These are phyloP conservation scores for Tiaroga cobitis DNA, from an alignment of 2,797 vertebrate genomes.

Conservation along the genomic window DNA sequence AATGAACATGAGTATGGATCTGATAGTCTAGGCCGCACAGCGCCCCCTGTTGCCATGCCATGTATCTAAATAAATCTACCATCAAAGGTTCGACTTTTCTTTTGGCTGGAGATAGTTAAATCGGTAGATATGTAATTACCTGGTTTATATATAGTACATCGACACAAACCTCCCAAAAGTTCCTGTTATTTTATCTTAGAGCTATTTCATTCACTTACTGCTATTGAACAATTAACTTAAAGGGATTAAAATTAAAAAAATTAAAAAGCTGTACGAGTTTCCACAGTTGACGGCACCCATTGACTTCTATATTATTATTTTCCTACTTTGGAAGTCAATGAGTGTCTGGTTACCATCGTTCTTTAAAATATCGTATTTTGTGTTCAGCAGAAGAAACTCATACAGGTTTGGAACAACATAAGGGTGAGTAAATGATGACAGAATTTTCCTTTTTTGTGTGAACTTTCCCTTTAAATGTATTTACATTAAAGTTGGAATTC, in stretches of 20 bases:
- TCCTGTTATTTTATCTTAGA: neutral
- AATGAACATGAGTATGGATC: neutral
- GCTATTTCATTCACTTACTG: neutral
- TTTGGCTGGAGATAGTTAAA: neutral
- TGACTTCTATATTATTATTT: too few species aligned
- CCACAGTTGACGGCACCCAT: too few species aligned
- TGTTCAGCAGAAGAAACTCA: too few species aligned
- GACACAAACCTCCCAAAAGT: neutral
- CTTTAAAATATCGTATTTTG: too few species aligned
- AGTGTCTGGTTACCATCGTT: too few species aligned
- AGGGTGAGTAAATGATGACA: too few species aligned
- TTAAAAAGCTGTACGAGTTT: too few species aligned
- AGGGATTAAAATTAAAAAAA: too few species aligned
- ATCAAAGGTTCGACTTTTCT: neutral
- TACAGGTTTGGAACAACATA: too few species aligned
- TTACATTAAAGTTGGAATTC: neutral
- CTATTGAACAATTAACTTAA: neutral
- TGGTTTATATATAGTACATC: neutral
- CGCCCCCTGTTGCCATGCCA: conserved; percentile 7
- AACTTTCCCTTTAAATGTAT: neutral
- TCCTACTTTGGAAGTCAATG: too few species aligned
- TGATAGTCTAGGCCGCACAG: neutral
- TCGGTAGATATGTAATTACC: neutral
- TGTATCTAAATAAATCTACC: neutral
- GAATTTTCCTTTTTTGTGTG: too few species aligned